These are phyloP conservation scores for Fregetta grallaria DNA, from an alignment of 2,113 vertebrate genomes.

Conservation along the genomic window DNA sequence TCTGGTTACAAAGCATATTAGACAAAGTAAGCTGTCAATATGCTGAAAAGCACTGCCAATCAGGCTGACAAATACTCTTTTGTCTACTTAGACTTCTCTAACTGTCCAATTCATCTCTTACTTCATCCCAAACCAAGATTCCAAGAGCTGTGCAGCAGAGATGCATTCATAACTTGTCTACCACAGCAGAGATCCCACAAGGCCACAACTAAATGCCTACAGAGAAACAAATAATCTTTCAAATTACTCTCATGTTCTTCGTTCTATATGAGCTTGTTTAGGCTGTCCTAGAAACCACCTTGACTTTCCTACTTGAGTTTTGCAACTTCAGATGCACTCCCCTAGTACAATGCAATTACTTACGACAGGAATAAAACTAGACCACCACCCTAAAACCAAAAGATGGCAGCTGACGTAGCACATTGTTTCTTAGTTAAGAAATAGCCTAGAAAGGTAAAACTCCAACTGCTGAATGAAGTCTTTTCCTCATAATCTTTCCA, in stretches of 20 bases:
- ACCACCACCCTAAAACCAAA: neutral
- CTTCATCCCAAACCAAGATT: neutral
- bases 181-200: neutral
- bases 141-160: neutral
- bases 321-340: neutral
- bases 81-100: neutral
- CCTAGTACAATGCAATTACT: neutral
- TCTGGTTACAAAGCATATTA: neutral
- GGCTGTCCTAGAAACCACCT: neutral
- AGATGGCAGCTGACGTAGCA: neutral
- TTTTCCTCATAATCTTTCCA: neutral
- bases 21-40: neutral
- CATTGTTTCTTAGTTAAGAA: neutral
- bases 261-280: neutral
- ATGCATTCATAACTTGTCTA: neutral
- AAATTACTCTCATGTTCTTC: neutral
- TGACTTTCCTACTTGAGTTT: neutral
- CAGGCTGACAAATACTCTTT: neutral
- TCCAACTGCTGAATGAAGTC: neutral
- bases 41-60: neutral
- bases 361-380: neutral
- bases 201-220: neutral
- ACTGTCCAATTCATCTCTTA: neutral
- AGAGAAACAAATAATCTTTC: neutral
- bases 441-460: neutral